Conservation (phyloP, 2,797 vertebrate species). For the Phoeniculus purpureus region DNA sequence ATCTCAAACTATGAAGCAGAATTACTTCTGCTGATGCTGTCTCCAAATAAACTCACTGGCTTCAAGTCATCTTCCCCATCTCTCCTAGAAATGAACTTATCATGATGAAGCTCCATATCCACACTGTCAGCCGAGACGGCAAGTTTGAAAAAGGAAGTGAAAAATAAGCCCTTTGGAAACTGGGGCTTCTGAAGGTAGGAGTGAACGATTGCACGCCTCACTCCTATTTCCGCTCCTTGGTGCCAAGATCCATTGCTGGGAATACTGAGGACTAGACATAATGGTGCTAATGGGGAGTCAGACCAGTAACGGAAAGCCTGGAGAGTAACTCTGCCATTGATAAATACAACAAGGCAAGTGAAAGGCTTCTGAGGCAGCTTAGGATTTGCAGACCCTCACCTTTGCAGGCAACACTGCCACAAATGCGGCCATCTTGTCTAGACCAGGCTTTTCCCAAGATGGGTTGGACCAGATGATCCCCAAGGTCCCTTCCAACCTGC, state of each 20-base stretch:
- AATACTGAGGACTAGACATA: neutral
- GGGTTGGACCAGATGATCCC: neutral
- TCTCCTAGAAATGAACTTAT: slow-evolving; percentile 43
- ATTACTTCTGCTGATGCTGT: neutral
- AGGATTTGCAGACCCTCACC: neutral
- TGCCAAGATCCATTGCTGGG: slow-evolving; percentile 7
- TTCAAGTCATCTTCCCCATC: slow-evolving; percentile 16
- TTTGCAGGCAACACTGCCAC: neutral
- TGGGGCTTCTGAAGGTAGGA: slow-evolving; percentile 20
- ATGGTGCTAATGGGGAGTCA: neutral
- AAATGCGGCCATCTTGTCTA: neutral
- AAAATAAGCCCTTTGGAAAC: slow-evolving; percentile 16
- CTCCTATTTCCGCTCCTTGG: neutral
- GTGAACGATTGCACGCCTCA: neutral
- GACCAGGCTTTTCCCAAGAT: neutral
- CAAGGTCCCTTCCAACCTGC: no score
- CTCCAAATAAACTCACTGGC: neutral
- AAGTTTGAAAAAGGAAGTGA: slow-evolving; percentile 35
- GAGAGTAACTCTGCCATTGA: neutral
- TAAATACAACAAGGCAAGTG: neutral
- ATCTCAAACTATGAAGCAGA: neutral
- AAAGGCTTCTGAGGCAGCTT: neutral
- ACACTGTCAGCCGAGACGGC: slow-evolving; percentile 14
- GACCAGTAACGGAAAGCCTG: neutral
- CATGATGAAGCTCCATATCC: slow-evolving; percentile 4